Evolutionary conservation across 2,797 vertebrate genomes (phyloP).

Genomic region (Diglossa cyanea): DNA sequence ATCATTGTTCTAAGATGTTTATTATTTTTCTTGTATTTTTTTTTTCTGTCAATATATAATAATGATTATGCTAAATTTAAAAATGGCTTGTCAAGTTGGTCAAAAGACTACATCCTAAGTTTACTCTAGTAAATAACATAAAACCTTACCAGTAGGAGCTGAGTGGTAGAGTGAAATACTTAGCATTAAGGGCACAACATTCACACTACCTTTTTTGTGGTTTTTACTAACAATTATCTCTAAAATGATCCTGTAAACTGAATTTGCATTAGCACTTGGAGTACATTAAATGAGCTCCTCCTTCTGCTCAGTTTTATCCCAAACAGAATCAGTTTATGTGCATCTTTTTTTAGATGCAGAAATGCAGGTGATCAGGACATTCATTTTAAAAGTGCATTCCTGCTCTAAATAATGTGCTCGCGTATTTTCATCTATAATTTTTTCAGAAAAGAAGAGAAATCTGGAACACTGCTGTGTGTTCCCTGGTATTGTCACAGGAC

Average conservation of each 20-base stretch:
- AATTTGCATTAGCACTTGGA: background rate
- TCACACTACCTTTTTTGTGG: background rate
- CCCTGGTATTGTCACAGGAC: background rate
- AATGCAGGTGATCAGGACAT: background rate
- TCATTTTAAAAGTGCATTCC: background rate
- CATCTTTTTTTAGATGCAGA: background rate
- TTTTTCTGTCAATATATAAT: background rate
- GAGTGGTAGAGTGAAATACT: background rate
- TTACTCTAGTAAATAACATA: background rate
- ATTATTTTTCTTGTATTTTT: background rate
- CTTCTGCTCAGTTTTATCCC: background rate
- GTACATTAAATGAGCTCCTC: background rate
- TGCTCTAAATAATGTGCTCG: background rate
- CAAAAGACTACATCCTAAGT: background rate
- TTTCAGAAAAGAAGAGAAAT: background rate
- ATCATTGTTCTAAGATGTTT: background rate
- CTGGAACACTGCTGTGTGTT: background rate
- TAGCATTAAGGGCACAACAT: background rate
- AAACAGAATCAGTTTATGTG: background rate
- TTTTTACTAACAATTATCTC: background rate
- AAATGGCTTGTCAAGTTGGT: background rate
- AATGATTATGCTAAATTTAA: background rate
- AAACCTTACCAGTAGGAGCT: background rate
- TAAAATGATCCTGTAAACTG: background rate
- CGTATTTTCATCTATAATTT: background rate